phyloP scores from a whole-genome alignment of 2,888 invertebrate species.

The Lasioglossum zephyrum region DNA sequence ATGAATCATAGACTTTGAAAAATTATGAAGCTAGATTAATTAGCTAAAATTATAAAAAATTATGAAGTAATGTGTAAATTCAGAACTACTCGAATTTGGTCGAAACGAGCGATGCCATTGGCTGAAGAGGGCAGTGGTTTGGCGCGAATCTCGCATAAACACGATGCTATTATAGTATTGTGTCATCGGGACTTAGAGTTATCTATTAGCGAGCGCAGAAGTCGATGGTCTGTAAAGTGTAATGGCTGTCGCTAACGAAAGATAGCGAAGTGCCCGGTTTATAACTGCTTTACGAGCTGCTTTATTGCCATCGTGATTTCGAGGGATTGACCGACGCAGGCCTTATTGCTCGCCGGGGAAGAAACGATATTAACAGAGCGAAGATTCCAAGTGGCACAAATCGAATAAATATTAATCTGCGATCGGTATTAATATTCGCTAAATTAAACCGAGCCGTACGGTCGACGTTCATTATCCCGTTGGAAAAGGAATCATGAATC shows the following conservation, averaged over 20 bases:
- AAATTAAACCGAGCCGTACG: background rate
- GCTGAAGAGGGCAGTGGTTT: background rate
- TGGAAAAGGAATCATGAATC: background rate
- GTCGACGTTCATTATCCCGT: background rate
- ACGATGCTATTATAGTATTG: background rate
- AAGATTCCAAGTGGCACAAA: background rate
- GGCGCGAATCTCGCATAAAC: background rate
- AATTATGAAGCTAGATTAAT: too few relatives aligned
- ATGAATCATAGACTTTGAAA: too few relatives aligned
- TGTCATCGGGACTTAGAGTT: background rate
- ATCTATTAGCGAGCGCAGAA: conserved; percentile 49
- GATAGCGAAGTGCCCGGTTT: conserved; percentile 63
- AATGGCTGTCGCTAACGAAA: conserved; percentile 59
- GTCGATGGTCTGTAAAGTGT: conserved; percentile 66
- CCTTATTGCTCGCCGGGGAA: background rate
- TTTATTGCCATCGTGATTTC: conserved; percentile 65
- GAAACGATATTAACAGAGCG: background rate
- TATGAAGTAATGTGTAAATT: too few relatives aligned
- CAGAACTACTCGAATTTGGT: background rate
- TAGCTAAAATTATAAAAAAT: too few relatives aligned
- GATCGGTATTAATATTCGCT: background rate
- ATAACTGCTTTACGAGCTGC: conserved; percentile 64
- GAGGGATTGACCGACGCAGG: conserved; percentile 39
- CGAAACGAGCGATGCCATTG: background rate
- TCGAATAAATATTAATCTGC: conserved; percentile 2